phyloP scores from a whole-genome alignment of 2,113 vertebrate genomes.

The Toxotes chatareus region DNA sequence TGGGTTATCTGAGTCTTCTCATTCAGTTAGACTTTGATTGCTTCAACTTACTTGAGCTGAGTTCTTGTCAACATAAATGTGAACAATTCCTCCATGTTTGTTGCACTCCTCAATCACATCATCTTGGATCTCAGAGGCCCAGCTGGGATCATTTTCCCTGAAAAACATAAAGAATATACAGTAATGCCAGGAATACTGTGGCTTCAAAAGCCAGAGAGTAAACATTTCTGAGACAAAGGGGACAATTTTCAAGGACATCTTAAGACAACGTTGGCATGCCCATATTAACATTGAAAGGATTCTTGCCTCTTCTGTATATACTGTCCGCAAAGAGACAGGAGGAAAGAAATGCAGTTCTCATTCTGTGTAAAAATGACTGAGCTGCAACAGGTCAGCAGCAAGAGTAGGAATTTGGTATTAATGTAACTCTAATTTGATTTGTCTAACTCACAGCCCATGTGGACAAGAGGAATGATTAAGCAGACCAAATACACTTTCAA shows the following conservation, averaged over 20 bases:
- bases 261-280: neutral
- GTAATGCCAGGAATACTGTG: neutral
- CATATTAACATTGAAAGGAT: neutral
- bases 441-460: neutral
- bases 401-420: too few species aligned
- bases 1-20: too few species aligned
- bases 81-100: slow-evolving; percentile 97
- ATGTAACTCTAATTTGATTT: neutral
- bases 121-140: slow-evolving; percentile 97
- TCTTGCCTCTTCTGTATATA: neutral
- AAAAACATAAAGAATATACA: slow-evolving; percentile 5
- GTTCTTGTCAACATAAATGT: slow-evolving; percentile 98
- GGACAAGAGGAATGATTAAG: neutral
- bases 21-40: neutral
- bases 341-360: too few species aligned
- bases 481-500: neutral
- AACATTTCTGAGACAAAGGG: neutral
- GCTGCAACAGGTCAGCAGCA: too few species aligned
- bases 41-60: slow-evolving; percentile 90
- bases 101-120: slow-evolving; percentile 99
- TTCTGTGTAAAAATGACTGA: too few species aligned
- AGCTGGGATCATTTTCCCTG: slow-evolving; percentile 96
- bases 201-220: neutral
- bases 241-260: neutral
- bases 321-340: too few species aligned